phyloP scores from a whole-genome alignment of 2,888 invertebrate genomes.

The Tachina lurida region DNA sequence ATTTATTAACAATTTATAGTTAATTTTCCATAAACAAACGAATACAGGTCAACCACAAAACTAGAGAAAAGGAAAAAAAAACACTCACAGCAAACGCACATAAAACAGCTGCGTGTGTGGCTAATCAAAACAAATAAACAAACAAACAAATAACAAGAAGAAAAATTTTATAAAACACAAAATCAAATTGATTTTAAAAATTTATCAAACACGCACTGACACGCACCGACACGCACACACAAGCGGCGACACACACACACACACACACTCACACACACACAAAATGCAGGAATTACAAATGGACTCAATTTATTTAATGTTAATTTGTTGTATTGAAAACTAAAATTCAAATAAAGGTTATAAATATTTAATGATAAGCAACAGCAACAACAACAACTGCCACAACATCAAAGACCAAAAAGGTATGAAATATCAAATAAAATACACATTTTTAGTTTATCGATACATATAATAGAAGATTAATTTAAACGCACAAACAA shows the following conservation, averaged over 20 bases:
- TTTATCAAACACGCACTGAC: conserved; percentile 8
- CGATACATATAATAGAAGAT: not conserved
- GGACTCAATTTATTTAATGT: conserved; percentile 36
- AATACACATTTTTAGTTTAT: conserved; percentile 36
- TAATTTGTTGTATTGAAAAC: conserved; percentile 49
- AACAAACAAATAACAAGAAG: conserved; percentile 17
- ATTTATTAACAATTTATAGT: conserved; percentile 71
- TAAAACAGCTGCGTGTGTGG: conserved; percentile 67
- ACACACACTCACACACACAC: not conserved
- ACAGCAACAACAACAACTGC: conserved; percentile 1
- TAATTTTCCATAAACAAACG: conserved; percentile 69
- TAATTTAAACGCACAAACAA: not conserved
- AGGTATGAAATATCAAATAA: conserved; percentile 48
- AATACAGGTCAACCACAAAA: conserved; percentile 60
- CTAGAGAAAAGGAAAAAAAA: not conserved
- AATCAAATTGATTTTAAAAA: conserved; percentile 58
- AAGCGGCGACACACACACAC: too few species aligned
- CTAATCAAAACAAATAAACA: conserved; percentile 60
- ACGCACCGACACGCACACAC: not conserved
- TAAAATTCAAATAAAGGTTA: conserved; percentile 62
- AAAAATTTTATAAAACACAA: conserved; percentile 16
- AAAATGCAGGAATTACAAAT: conserved; percentile 16
- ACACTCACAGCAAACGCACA: not conserved
- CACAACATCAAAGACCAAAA: not conserved
- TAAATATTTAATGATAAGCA: conserved; percentile 65